Base-by-base conservation (phyloP, 1,140 invertebrate species). In the Bombus pascuorum region DNA sequence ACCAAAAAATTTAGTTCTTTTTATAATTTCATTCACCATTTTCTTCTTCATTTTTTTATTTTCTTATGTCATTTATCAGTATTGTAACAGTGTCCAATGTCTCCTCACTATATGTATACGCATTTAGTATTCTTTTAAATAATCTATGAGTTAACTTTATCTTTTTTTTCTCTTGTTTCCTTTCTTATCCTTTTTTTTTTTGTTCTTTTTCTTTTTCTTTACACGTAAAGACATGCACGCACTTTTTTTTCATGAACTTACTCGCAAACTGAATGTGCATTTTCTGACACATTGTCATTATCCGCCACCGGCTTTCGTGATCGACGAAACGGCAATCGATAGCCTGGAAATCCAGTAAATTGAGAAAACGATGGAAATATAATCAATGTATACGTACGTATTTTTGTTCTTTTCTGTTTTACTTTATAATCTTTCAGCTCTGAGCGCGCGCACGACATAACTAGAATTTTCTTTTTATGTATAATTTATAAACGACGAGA, bases 401-500 rank as follows among this genome's bases (percentile, higher is more conserved):
- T 47, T 22, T 53, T 57, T 73, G 53, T 57, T 37, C 18, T 74
- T 47, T 57, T 8, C 3, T 62, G 22, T 70, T 74, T 78, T 22
- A 44, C 34, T 44, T 72, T 44, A 44, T n/a, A 72, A 70, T 78
- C 22, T 32, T 22, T 62, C 39, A 44, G 37, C 28, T 83, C 53
- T 42, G 39, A 66, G 32, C 77, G 25, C 47, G 42, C 53, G 72
- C 65, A 76, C 62, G 39, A 65, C 42, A 44, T 71, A 37, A 32
- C 37, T 42, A 83, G 59, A 42, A 81, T 65, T 86, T 81, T n/a
- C 2, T 57, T 13, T 22, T 5, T 81, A 86, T 62, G 68, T 65
- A 83, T 78, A 74, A 86, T 59, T 78, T 74, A 74, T 25, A 78
- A 87, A 87, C 81, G 82, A 85, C 78, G 18, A 78, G 79, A 89